These are phyloP conservation scores for Poecilia velifera DNA, from an alignment of 2,797 vertebrate species.

Conservation along the genomic window DNA sequence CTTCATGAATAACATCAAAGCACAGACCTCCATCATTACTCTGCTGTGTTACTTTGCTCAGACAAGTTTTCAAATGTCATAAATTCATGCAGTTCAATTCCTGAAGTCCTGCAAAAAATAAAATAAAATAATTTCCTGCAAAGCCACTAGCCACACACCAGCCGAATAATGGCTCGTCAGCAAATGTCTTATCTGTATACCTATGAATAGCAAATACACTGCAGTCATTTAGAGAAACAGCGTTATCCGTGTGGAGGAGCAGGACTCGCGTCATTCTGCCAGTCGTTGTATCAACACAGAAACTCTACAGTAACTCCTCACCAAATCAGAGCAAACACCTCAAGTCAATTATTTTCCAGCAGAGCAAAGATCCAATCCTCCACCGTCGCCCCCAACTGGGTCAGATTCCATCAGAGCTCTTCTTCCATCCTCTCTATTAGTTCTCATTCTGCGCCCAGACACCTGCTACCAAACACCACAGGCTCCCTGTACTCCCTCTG, in stretches of 20 bases:
- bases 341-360: conserved; percentile 39
- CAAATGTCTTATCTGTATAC: conserved; percentile 25
- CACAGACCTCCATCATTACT: background rate
- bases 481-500: background rate
- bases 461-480: background rate
- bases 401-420: conserved; percentile 31
- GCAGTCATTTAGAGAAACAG: conserved; percentile 19
- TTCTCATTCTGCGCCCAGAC: background rate
- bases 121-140: conserved; percentile 25
- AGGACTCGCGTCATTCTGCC: conserved; percentile 43
- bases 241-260: conserved; percentile 10
- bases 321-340: conserved; percentile 35
- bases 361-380: conserved; percentile 16
- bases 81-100: conserved; percentile 24
- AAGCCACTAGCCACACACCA: conserved; percentile 29
- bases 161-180: conserved; percentile 44
- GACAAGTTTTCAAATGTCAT: conserved; percentile 3
- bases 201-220: conserved; percentile 56
- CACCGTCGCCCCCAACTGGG: conserved; percentile 16
- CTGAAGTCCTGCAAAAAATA: background rate
- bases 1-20: background rate
- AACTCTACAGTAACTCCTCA: conserved; percentile 29
- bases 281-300: conserved; percentile 30
- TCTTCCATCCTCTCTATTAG: background rate
- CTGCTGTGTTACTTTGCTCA: conserved; percentile 35